A percentile compares a stretch with the other conserved stretches of the same genome.
These are phyloP conservation scores for Neodiprion lecontei DNA, from an alignment of 1,140 invertebrate species.

Conservation along the genomic window DNA sequence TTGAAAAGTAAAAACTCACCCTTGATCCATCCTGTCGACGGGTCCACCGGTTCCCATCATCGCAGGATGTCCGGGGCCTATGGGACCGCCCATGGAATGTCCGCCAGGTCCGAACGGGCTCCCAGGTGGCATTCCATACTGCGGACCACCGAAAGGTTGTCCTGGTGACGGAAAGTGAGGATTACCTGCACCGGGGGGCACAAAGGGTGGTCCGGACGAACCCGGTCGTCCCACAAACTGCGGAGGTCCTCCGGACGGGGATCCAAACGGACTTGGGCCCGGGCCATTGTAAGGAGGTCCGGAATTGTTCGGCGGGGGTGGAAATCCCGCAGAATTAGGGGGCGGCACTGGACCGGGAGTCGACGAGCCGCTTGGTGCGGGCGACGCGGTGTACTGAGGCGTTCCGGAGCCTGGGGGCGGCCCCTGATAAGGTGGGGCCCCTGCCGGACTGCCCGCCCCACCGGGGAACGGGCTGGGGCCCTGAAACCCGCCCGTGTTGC, in stretches of 20 bases:
- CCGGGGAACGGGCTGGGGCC: constrained; percentile 69
- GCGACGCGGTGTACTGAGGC: constrained; percentile 77
- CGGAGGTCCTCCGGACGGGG: constrained; percentile 69
- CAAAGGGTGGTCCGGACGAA: constrained; percentile 74
- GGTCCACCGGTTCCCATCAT: constrained; percentile 75
- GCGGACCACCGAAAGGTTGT: constrained; percentile 68
- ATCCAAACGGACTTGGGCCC: constrained; percentile 69
- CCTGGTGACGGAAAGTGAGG: constrained; percentile 72
- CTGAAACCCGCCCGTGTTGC: constrained; percentile 63
- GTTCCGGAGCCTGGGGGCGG: constrained; percentile 75
- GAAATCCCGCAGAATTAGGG: constrained; percentile 68
- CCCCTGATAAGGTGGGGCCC: constrained; percentile 68
- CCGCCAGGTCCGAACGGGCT: constrained; percentile 71
- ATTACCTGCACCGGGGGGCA: constrained; percentile 66
- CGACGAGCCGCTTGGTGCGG: constrained; percentile 77
- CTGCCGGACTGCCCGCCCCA: constrained; percentile 70
- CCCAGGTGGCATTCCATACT: constrained; percentile 74
- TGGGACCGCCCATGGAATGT: constrained; percentile 68
- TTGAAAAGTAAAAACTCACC: constrained; percentile 61
- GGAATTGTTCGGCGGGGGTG: constrained; percentile 68
- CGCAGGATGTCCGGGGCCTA: constrained; percentile 67
- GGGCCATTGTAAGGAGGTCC: constrained; percentile 72
- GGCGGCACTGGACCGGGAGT: constrained; percentile 72
- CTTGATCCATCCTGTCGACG: constrained; percentile 75
- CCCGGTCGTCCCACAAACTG: constrained; percentile 71